Conservation (phyloP, 2,113 vertebrate genomes). For the Cheilinus undulatus region DNA sequence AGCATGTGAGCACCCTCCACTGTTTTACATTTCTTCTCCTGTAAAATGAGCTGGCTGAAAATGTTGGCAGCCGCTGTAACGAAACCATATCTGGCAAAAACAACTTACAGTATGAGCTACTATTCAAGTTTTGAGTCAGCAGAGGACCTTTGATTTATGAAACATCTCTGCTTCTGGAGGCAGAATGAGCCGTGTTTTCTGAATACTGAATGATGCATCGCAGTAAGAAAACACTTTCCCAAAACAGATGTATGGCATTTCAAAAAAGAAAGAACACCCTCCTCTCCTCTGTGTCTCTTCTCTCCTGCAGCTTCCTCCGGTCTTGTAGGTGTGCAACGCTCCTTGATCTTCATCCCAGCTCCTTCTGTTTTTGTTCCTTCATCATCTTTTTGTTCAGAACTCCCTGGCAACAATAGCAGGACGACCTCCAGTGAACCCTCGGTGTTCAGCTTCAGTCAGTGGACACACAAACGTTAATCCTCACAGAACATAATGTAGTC, state of each 20-base stretch:
- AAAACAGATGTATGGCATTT: conserved; percentile 46
- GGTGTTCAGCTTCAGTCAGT: conserved; percentile 43
- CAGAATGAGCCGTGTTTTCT: conserved; percentile 32
- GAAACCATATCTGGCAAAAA: conserved; percentile 13
- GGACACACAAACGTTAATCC: conserved; percentile 40
- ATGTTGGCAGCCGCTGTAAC: conserved; percentile 5
- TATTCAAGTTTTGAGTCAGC: conserved; percentile 43
- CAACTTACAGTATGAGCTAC: conserved; percentile 10
- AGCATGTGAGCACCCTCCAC: neutral
- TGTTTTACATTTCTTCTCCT: too few relatives aligned
- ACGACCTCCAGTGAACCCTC: conserved; percentile 45
- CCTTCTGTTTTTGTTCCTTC: conserved; percentile 35
- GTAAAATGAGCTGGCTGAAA: too few relatives aligned
- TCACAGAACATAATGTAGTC: conserved; percentile 41
- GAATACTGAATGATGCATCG: conserved; percentile 44
- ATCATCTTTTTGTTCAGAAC: conserved; percentile 35
- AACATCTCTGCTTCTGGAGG: conserved; percentile 46
- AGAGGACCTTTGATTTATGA: conserved; percentile 41
- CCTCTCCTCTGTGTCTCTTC: conserved; percentile 1
- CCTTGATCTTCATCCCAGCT: conserved; percentile 48
- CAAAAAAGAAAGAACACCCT: neutral
- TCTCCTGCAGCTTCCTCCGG: conserved; percentile 27
- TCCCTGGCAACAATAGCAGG: conserved; percentile 37
- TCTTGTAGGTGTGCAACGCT: conserved; percentile 54
- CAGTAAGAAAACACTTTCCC: conserved; percentile 17